Conservation (phyloP, 2,113 vertebrate species). For the Ptilorrhoa leucosticta region DNA sequence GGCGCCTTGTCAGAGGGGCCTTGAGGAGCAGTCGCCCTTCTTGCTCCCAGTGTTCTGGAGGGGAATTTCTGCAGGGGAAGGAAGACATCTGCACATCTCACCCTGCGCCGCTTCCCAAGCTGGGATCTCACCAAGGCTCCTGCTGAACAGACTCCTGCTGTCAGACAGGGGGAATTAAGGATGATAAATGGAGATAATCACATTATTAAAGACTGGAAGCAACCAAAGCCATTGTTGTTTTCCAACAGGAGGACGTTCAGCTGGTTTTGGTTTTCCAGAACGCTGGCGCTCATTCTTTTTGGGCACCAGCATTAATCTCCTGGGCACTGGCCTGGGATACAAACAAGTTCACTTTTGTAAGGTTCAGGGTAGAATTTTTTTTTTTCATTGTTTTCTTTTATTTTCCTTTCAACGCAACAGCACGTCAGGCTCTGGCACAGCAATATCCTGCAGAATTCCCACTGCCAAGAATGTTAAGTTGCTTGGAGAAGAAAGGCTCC, state of each 20-base stretch:
- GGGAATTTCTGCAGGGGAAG: neutral
- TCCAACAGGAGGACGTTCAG: neutral
- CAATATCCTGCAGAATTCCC: constrained; percentile 19
- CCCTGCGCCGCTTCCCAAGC: neutral
- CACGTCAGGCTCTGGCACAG: constrained; percentile 12
- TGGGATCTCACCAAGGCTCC: neutral
- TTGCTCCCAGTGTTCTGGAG: neutral
- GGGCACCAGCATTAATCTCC: neutral
- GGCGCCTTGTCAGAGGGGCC: neutral
- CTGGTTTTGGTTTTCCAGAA: neutral
- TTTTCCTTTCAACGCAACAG: neutral
- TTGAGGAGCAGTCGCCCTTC: neutral
- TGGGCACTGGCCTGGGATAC: neutral
- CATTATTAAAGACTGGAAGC: neutral
- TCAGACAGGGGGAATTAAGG: neutral
- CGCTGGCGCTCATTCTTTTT: neutral
- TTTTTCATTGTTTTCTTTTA: neutral
- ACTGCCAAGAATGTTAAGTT: constrained; percentile 56
- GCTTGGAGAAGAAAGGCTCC: constrained; percentile 49
- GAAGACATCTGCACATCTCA: neutral
- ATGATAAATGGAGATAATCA: constrained; percentile 21
- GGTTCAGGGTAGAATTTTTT: neutral
- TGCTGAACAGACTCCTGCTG: neutral
- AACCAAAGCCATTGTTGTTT: neutral
- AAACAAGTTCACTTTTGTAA: neutral